Conservation (phyloP, 2,113 vertebrate genomes). For the Pseudonaja textilis region DNA sequence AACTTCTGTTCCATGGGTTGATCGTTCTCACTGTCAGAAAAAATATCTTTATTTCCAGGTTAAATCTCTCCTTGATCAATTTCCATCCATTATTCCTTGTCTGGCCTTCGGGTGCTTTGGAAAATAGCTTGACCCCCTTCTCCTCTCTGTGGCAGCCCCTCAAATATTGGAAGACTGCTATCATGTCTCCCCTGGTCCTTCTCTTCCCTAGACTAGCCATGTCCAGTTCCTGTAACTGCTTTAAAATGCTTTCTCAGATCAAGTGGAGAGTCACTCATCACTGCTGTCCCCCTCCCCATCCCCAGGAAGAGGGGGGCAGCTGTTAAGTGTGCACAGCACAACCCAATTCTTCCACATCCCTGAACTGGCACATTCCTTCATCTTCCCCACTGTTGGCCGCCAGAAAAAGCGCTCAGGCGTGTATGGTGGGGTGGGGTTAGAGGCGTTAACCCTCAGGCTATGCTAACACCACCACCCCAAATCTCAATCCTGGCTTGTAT, state of each 20-base stretch:
- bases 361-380: neutral
- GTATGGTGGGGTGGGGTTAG: neutral
- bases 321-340: neutral
- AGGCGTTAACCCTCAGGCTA: neutral
- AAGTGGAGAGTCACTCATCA: neutral
- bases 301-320: neutral
- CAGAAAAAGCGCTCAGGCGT: neutral
- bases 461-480: neutral
- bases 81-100: no score
- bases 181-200: no score
- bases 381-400: neutral
- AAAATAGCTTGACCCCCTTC: no score
- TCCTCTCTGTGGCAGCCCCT: no score
- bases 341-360: neutral
- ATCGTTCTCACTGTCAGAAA: no score
- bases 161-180: no score
- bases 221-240: no score
- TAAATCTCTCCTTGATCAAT: no score
- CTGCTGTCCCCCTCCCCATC: neutral
- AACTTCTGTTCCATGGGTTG: no score
- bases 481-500: neutral
- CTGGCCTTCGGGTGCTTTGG: no score
- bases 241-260: neutral
- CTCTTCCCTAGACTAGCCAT: no score
- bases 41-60: no score